Evolutionary conservation across 2,797 vertebrate genomes (phyloP).

Genomic region (Arremon aurantiirostris): DNA sequence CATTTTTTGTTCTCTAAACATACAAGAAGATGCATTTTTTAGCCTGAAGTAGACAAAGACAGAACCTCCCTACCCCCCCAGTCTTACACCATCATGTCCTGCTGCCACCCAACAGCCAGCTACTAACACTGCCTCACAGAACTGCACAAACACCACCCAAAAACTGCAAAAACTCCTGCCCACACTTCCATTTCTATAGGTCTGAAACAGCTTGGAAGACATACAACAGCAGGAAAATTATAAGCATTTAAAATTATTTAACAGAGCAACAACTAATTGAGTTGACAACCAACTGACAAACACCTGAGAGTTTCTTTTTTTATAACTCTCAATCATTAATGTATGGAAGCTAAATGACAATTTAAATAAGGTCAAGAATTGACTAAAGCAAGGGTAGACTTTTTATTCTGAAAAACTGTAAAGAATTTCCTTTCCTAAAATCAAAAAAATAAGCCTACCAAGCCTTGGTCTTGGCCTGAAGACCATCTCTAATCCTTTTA

Average conservation of each 20-base stretch:
- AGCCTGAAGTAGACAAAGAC: background rate
- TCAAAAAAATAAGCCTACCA: slow-evolving; percentile 77
- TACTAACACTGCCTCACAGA: background rate
- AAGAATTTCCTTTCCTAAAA: background rate
- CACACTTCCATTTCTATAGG: background rate
- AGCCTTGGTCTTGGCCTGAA: slow-evolving; percentile 91
- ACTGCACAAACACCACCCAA: background rate
- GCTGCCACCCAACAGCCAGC: background rate
- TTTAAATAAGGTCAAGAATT: background rate
- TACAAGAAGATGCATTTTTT: background rate
- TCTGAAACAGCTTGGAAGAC: background rate
- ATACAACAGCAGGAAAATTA: background rate
- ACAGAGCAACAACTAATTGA: background rate
- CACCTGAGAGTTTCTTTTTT: background rate
- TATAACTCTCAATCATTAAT: background rate
- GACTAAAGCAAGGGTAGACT: background rate
- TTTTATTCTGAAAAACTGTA: background rate
- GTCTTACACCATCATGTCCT: background rate
- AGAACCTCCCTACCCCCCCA: background rate
- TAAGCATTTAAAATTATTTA: background rate
- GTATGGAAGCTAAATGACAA: background rate
- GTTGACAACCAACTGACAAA: background rate
- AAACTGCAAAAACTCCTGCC: background rate
- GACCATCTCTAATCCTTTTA: slow-evolving; percentile 91
- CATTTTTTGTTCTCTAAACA: background rate